Percentiles rank a stretch among this genome's conserved stretches.
Evolutionary conservation across 2,888 invertebrate species (phyloP).

Genomic region (Leptura quadrifasciata): DNA sequence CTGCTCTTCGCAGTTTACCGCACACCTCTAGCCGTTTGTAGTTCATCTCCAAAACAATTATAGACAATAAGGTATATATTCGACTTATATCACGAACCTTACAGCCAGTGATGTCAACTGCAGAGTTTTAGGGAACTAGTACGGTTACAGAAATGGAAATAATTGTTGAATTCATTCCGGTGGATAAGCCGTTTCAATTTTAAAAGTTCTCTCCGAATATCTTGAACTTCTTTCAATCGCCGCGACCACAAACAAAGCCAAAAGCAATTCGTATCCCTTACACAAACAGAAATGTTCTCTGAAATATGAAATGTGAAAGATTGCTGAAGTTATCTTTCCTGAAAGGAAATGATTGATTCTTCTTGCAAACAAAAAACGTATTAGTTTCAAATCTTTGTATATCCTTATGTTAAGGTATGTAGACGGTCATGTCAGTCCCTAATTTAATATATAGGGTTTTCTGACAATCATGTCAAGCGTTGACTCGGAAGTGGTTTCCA

Average conservation of each 20-base stretch:
- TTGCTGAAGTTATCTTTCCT: constrained; percentile 1
- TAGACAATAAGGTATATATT: too few species aligned
- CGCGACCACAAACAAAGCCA: constrained; percentile 13
- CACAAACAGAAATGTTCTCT: constrained; percentile 19
- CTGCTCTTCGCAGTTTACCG: too few species aligned
- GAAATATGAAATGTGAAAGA: constrained; percentile 9
- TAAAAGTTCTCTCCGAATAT: constrained; percentile 4
- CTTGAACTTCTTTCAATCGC: constrained; percentile 4
- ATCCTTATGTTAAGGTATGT: background rate
- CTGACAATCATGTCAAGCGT: too few species aligned
- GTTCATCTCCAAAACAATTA: too few species aligned
- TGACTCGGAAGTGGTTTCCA: too few species aligned
- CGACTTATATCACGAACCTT: background rate
- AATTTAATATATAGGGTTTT: too few species aligned
- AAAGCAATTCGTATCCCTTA: constrained; percentile 7
- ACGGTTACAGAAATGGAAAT: constrained; percentile 13
- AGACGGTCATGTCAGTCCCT: background rate
- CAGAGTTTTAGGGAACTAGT: background rate
- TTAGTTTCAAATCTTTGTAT: background rate
- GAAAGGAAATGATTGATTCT: constrained; percentile 18
- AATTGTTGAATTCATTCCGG: background rate
- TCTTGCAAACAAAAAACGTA: constrained; percentile 1
- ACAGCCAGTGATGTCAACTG: background rate
- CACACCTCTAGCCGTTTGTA: too few species aligned
- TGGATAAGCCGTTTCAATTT: constrained; percentile 1